Evolutionary conservation across 2,797 vertebrate genomes (phyloP).

Genomic region (Gephyroberyx darwinii): DNA sequence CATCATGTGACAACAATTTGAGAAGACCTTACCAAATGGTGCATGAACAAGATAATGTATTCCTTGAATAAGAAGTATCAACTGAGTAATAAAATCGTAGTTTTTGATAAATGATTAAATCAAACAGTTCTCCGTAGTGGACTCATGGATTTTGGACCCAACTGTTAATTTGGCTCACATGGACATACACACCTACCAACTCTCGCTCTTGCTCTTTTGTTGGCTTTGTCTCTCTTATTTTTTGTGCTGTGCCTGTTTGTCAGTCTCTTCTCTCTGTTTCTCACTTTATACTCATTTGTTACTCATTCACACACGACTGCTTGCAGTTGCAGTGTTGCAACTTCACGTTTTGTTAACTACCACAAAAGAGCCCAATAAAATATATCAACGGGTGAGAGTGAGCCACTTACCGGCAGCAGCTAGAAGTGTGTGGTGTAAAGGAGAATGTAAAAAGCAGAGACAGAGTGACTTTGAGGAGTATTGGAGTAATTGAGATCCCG

Average conservation of each 20-base stretch:
- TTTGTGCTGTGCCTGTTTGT: not conserved
- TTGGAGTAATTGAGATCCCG: not conserved
- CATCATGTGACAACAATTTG: no score
- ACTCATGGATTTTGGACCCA: no score
- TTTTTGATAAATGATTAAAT: no score
- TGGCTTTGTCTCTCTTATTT: not conserved
- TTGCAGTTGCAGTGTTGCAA: no score
- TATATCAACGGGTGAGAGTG: constrained; percentile 22
- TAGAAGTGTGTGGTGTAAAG: constrained; percentile 2
- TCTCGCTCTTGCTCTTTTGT: not conserved
- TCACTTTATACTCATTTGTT: not conserved
- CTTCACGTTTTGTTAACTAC: no score
- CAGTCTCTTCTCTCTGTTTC: constrained; percentile 1
- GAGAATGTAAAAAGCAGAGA: not conserved
- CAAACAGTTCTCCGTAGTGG: no score
- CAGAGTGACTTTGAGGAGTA: not conserved
- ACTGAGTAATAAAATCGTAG: no score
- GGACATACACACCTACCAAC: not conserved
- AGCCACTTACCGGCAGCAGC: constrained; percentile 17
- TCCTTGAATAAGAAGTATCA: no score
- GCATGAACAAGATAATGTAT: no score
- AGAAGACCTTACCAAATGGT: no score
- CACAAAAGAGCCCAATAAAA: no score
- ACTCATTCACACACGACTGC: not conserved
- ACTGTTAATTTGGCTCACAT: no score